These are phyloP conservation scores for Polyommatus icarus DNA, from an alignment of 2,888 invertebrate species.

Conservation along the genomic window DNA sequence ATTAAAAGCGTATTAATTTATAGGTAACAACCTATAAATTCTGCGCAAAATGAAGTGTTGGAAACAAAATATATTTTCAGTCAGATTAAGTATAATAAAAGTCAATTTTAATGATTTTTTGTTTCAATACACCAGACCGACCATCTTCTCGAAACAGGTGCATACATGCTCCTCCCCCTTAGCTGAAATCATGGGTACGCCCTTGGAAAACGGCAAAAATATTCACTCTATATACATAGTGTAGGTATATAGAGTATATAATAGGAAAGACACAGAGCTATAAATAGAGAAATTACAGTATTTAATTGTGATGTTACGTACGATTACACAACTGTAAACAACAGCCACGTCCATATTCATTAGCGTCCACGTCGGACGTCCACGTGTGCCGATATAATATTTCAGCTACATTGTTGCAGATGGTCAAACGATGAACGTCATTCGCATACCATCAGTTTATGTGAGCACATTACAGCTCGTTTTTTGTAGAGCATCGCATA, in stretches of 20 bases:
- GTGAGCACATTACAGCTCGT: background rate
- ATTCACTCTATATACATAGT: no score
- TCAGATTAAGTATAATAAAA: no score
- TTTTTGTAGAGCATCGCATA: background rate
- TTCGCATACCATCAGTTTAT: background rate
- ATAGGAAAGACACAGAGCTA: background rate
- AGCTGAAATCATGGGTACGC: no score
- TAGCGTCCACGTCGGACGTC: background rate
- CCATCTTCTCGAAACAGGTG: no score
- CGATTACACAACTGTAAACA: slow-evolving; percentile 6
- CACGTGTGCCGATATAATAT: background rate
- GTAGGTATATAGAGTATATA: background rate
- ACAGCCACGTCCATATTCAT: slow-evolving; percentile 1
- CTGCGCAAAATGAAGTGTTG: no score
- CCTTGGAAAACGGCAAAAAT: no score
- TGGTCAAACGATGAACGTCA: background rate
- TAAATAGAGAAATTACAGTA: background rate
- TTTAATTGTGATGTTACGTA: background rate
- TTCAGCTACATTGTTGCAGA: slow-evolving; percentile 2
- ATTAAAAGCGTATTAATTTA: no score
- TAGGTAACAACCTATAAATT: no score
- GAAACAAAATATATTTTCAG: no score
- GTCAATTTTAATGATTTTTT: no score
- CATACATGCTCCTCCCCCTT: no score
- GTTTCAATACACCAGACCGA: no score